Base-by-base conservation (phyloP, 2,113 vertebrate species). In the Anhinga anhinga region DNA sequence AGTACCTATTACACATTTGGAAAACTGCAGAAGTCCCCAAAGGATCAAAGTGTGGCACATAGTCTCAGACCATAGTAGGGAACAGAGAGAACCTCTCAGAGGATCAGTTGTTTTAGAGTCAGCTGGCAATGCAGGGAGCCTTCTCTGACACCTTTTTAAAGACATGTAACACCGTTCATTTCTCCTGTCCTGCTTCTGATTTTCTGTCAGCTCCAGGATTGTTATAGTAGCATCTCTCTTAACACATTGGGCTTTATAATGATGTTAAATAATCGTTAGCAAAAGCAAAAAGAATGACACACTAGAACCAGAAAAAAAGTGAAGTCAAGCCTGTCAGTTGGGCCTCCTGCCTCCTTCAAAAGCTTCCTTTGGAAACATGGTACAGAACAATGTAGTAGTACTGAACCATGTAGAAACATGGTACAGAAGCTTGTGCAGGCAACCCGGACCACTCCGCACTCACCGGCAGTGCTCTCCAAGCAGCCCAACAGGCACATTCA, bases 21-120 rank as follows among this genome's bases (percentile, higher is more conserved):
- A 86, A 70, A 90, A 62, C 5, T 11, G 13, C 16, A 17, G 19
- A 65, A 88, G 42, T 82, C n/a, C 42, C 45, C 12, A 66, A 83
- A 62, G 10, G 34, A 49, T 76, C 18, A 0, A 76, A 70, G 13
- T 21, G 29, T 47, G 69, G 45, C 29, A 53, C 0, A 0, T 22
- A n/a, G 42, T 62, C 34, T 83, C 58, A 77, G 21, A 55, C 16
- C 18, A 32, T 0, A 44, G 36, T 18, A 49, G 62, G 3, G 27
- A 30, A 65, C 11, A 71, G 44, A 79, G 42, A 76, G 53, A 88
- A 61, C 16, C 16, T 80, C 72, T 66, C 42, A 70, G 67, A 88
- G 36, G 38, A 83, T 47, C 53, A 21, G 3, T 17, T 2, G 1
- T 21, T 82, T 88, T 11, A 30, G 40, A 67, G 19, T 22, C 26